Evolutionary conservation across 2,888 invertebrate species (phyloP), one percentile per base, ranked within the genome.

Genomic region (Slavum lentiscoides): DNA sequence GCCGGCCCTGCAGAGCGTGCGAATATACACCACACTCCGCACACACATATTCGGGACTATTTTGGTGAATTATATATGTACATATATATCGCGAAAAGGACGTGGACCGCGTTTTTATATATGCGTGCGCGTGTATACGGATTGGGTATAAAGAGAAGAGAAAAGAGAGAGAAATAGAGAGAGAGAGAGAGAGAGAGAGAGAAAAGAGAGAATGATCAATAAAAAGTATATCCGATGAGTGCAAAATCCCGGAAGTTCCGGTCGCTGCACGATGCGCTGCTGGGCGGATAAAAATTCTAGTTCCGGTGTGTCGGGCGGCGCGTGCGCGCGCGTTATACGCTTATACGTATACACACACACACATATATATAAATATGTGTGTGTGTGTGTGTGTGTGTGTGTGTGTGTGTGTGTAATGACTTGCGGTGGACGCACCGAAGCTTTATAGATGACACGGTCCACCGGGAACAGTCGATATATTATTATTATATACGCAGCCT

Each of bases 401-500:
- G 30, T 30, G 30, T 30, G 30, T 30, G 30, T 30, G 30, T 30
- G 30, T 69, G 77, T 69, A 77, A 77, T 77, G 77, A 77, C 77
- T 77, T 77, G 77, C 77, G 77, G 77, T 69, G 77, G 62, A 77
- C 69, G 77, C 69, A 69, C 69, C 77, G 69, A 77, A 77, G 77
- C 77, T 77, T 77, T 77, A 77, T 69, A 77, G 77, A 77, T 69
- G 77, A 77, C 77, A 77, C 77, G 77, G 77, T 70, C 77, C 77
- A 62, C 77, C 59, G 77, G 62, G 62, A 59, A 69, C 69, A 67
- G 67, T 67, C 75, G 67, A 75, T 43, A 43, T 43, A 30, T 30
- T 30, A 30, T 30, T 30, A 30, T 30, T 30, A 30, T 30, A 30
- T 30, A 30, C 30, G 4, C 30, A 30, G 30, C 4, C 30, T 30